Evolutionary conservation across 2,888 invertebrate genomes (phyloP), one percentile per base, ranked within the genome.

Genomic region (Lobophora halterata): DNA sequence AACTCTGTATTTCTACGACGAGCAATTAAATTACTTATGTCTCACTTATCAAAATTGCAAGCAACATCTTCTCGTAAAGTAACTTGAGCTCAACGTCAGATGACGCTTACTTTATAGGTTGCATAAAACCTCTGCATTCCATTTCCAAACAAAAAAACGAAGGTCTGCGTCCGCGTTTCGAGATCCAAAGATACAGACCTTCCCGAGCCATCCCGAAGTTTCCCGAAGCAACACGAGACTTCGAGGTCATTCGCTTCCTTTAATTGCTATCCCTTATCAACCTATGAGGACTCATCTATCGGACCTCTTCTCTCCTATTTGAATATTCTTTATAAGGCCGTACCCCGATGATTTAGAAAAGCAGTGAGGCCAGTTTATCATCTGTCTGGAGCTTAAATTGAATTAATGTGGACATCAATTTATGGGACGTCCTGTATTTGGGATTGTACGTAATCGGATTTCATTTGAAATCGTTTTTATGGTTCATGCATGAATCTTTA

Each of bases 231-330:
- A 38, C 55, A 20, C 31, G 49, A 52, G 58, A 65, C 26, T 20
- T 58, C 62, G 67, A 77, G 75, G 77, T 82, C 81, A 78, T 78
- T 79, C 74, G 81, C 70, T 77, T 67, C 65, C 61, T 70, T 69
- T 75, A 71, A 74, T 73, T 70, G 71, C 71, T 58, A 66, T 83
- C 79, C 62, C 69, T 78, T 80, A 77, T 73, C 70, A 63, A 67
- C 80, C 28, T 53, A 54, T 36, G 49, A 36, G 42, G 41, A 45
- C 45, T 13, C 38, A 52, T 70, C 52, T 55, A 47, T 46, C 62
- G 46, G 36, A 77, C 74, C 56, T 61, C 50, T 52, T 81, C 58
- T 26, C 64, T 61, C 71, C 38, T 55, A 68, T 69, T 70, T 76
- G 71, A 77, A 77, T 77, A 76, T 70, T 70, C 62, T 68, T 69